A percentile compares a stretch with the other conserved stretches of the same genome.
Evolutionary conservation across 1,140 invertebrate species (phyloP).

Genomic region (Metaphire vulgaris): DNA sequence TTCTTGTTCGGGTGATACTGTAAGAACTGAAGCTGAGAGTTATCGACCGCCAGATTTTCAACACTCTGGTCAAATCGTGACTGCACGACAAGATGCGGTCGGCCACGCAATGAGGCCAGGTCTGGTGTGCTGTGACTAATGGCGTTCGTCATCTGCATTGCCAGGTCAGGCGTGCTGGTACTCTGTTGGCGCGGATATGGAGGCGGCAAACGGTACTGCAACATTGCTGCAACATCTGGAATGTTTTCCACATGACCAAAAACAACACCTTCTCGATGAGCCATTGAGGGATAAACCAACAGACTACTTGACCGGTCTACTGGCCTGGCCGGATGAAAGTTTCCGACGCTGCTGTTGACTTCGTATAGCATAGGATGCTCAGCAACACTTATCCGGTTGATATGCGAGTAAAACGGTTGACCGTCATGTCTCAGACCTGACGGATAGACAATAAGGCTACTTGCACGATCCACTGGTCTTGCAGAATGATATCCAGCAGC

Average conservation of each 20-base stretch:
- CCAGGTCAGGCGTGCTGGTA: neutral
- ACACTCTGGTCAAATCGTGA: conserved; percentile 38
- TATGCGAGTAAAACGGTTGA: neutral
- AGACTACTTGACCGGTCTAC: conserved; percentile 39
- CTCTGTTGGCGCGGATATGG: neutral
- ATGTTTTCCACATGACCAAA: neutral
- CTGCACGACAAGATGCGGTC: conserved; percentile 29
- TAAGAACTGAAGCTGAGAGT: conserved; percentile 7
- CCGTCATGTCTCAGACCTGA: neutral
- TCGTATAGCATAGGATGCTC: neutral
- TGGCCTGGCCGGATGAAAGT: neutral
- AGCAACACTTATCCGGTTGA: neutral
- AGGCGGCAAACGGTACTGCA: neutral
- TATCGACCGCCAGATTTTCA: conserved; percentile 36
- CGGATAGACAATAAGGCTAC: neutral
- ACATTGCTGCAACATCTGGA: neutral
- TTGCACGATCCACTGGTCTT: neutral
- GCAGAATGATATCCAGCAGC: neutral
- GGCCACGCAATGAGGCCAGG: conserved; percentile 54
- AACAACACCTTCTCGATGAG: neutral
- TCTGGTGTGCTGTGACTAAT: conserved; percentile 73
- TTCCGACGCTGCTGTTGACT: neutral
- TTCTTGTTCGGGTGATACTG: neutral
- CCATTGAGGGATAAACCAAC: conserved; percentile 37
- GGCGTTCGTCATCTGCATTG: conserved; percentile 38